A percentile compares a stretch with the other conserved stretches of the same genome.
Conservation (phyloP, 2,797 vertebrate species). For the Poeciliopsis paucimaculata region DNA sequence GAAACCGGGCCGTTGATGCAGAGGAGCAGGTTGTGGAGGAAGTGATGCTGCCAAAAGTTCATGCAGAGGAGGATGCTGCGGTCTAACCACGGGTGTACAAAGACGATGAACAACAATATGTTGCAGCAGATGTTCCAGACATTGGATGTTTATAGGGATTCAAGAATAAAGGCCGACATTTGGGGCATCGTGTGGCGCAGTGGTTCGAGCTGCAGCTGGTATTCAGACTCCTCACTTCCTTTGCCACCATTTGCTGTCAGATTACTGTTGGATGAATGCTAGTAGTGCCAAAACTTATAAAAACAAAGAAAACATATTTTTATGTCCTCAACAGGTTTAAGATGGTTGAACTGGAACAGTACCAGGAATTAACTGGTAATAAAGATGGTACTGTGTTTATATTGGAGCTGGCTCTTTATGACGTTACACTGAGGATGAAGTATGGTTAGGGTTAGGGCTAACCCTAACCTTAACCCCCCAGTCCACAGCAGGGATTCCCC, state of each 20-base stretch:
- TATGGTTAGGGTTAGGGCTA: no score
- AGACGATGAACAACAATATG: background rate
- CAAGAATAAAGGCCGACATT: background rate
- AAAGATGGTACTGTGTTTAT: background rate
- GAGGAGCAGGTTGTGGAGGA: background rate
- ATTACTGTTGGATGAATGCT: no score
- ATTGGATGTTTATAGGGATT: background rate
- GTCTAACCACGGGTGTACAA: background rate
- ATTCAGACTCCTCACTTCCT: no score
- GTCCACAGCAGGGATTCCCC: background rate
- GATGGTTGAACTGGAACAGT: background rate
- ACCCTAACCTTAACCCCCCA: no score
- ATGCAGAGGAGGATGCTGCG: background rate
- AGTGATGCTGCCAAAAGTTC: background rate
- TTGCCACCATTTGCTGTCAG: no score
- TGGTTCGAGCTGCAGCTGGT: no score
- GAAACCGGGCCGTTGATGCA: fast-evolving
- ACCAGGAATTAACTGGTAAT: background rate
- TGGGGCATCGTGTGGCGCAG: no score
- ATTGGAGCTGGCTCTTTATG: no score
- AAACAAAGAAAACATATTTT: no score
- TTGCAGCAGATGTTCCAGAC: background rate
- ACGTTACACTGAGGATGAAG: no score
- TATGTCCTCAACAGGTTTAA: background rate
- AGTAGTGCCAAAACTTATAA: no score